Evolutionary conservation across 2,797 vertebrate species (phyloP).

Genomic region (Anniella stebbinsi): DNA sequence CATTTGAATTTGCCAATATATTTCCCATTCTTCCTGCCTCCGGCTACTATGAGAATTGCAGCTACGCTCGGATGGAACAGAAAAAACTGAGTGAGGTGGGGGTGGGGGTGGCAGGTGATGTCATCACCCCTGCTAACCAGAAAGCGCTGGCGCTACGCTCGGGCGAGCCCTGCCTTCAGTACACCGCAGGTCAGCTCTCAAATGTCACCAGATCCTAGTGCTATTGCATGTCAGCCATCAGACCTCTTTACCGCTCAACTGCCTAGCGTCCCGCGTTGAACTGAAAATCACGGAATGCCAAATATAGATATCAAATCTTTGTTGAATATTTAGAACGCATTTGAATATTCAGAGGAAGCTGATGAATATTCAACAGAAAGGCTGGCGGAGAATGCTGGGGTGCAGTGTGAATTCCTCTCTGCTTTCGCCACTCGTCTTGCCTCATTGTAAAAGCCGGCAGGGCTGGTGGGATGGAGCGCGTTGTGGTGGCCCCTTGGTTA

Average conservation of each 20-base stretch:
- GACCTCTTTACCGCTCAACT: background rate
- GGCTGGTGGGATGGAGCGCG: accelerated
- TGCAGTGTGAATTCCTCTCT: background rate
- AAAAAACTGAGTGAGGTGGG: too few species aligned
- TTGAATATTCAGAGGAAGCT: conserved; percentile 22
- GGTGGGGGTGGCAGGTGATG: too few species aligned
- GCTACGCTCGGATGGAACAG: too few species aligned
- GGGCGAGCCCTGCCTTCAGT: too few species aligned
- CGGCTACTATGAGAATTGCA: too few species aligned
- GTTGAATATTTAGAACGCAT: conserved; percentile 1
- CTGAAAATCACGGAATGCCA: background rate
- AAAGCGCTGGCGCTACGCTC: too few species aligned
- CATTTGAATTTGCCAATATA: too few species aligned
- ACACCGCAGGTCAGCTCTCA: too few species aligned
- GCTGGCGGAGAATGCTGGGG: background rate
- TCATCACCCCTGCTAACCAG: too few species aligned
- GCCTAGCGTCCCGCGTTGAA: background rate
- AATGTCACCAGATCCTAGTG: background rate
- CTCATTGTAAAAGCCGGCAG: background rate
- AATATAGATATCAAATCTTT: background rate
- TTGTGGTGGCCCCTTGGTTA: too few species aligned
- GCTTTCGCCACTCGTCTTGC: background rate
- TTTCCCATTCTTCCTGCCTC: too few species aligned
- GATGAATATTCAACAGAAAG: conserved; percentile 5
- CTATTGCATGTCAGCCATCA: background rate